phyloP scores from a whole-genome alignment of 1,140 invertebrate species.

The Orussus abietinus region DNA sequence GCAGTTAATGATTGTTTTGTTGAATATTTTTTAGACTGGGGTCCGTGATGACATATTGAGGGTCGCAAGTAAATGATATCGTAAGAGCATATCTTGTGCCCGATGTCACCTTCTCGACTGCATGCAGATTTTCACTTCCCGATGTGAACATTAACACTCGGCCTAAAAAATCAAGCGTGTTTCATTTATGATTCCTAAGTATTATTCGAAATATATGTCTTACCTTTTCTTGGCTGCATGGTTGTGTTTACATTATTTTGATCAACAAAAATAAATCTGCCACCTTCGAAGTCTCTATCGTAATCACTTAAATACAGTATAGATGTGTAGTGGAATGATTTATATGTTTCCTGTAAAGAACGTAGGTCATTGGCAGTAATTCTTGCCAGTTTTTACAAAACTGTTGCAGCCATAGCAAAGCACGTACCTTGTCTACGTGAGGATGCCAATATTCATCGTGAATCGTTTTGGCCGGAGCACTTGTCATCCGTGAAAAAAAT shows the following conservation, averaged over 20 bases:
- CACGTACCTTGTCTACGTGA: constrained; percentile 77
- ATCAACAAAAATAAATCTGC: constrained; percentile 80
- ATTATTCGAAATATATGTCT: constrained; percentile 12
- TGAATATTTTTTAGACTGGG: constrained; percentile 38
- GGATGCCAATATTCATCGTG: constrained; percentile 88
- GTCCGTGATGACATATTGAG: constrained; percentile 60
- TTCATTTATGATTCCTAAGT: not conserved
- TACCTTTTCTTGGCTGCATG: constrained; percentile 72
- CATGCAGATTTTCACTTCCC: constrained; percentile 78
- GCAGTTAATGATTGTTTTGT: constrained; percentile 19
- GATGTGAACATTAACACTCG: constrained; percentile 82
- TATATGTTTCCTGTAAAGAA: constrained; percentile 71
- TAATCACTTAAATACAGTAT: constrained; percentile 77
- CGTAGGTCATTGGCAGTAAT: no score
- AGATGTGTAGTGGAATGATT: constrained; percentile 82
- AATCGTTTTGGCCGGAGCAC: constrained; percentile 62
- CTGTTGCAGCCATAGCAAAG: no score
- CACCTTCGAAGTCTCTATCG: constrained; percentile 72
- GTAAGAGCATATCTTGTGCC: constrained; percentile 77
- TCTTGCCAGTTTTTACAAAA: no score
- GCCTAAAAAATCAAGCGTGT: constrained; percentile 43
- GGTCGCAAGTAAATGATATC: constrained; percentile 82
- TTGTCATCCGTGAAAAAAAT: constrained; percentile 78
- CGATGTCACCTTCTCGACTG: constrained; percentile 73
- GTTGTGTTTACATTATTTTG: constrained; percentile 64